Base-by-base conservation (phyloP, 2,113 vertebrate species). In the Abramis brama region DNA sequence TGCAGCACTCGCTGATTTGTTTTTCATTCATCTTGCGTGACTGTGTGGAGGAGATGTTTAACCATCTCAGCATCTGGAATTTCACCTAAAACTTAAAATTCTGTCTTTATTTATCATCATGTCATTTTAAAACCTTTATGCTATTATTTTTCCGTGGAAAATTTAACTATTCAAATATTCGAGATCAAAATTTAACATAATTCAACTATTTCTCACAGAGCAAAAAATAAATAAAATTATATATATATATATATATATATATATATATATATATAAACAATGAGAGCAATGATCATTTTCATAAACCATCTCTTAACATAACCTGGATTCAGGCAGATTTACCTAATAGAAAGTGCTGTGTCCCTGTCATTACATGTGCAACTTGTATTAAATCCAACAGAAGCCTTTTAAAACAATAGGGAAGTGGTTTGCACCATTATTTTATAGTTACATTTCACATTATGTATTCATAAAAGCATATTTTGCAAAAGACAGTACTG, bases 1-100 rank as follows among this genome's bases (percentile, higher is more conserved):
- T 90, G 89, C 88, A 86, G 89, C 89, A 86, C 87, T 71, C 91
- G 90, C 92, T 91, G 91, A 94, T 93, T 93, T 90, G 91, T 92
- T 92, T 92, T 90, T 91, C 89, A 91, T 91, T 87, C 87, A 86
- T 91, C 59, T 77, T 66, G 86, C 89, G 89, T 88, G 89, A 89
- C 87, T 50, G 82, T 90, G 86, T 89, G 89, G 89, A 92, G 25
- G 52, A 79, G 60, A 84, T 39, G 45, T 74, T 52, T 13, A 47
- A 17, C 7, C 33, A 15, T 33, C 30, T 36, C 30, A 10, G 30
- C 9, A 33, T 70, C 36, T 43, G 36, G 5, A 47, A 47, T 4
- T 47, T 50, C 47, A 50, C 47, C 47, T 15, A 30, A 66, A 21
- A 68, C 15, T 36, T 33, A 3, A 17, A 68, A 17, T 36, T 21